Percentiles rank a stretch among this genome's conserved stretches.
Conservation (phyloP, 2,113 vertebrate genomes). For the Ondatra zibethicus region DNA sequence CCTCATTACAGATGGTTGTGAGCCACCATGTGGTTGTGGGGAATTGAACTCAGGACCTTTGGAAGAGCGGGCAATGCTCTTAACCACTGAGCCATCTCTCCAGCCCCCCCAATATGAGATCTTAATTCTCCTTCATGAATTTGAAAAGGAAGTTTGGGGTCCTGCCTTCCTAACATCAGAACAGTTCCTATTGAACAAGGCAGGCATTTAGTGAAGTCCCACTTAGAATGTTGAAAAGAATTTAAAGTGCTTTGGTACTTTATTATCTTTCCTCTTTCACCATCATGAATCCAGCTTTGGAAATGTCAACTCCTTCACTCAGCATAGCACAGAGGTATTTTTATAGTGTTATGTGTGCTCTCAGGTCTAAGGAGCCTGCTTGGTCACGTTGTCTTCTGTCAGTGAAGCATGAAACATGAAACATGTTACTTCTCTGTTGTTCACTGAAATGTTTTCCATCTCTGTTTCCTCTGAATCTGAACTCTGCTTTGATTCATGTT, state of each 20-base stretch:
- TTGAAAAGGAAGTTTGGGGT: neutral
- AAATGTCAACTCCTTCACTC: constrained; percentile 32
- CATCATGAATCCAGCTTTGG: neutral
- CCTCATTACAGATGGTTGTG: no score
- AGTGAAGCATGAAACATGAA: neutral
- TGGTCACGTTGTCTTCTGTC: neutral
- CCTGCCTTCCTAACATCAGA: neutral
- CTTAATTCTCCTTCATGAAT: neutral
- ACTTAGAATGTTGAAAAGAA: constrained; percentile 20
- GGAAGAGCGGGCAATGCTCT: no score
- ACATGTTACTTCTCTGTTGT: constrained; percentile 8
- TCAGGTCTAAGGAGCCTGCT: neutral
- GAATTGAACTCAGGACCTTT: no score
- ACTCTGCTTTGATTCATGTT: neutral
- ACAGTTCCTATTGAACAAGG: neutral
- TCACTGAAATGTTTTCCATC: neutral
- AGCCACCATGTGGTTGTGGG: no score
- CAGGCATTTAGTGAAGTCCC: constrained; percentile 26
- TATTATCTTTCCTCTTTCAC: constrained; percentile 2
- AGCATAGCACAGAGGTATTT: neutral
- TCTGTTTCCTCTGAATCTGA: neutral
- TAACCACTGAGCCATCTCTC: no score
- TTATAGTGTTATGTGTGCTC: neutral
- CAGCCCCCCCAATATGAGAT: no score
- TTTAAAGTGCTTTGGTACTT: constrained; percentile 48